A percentile compares a stretch with the other conserved stretches of the same genome.
Evolutionary conservation across 1,140 invertebrate genomes (phyloP).

Genomic region (Micrasema longulum): DNA sequence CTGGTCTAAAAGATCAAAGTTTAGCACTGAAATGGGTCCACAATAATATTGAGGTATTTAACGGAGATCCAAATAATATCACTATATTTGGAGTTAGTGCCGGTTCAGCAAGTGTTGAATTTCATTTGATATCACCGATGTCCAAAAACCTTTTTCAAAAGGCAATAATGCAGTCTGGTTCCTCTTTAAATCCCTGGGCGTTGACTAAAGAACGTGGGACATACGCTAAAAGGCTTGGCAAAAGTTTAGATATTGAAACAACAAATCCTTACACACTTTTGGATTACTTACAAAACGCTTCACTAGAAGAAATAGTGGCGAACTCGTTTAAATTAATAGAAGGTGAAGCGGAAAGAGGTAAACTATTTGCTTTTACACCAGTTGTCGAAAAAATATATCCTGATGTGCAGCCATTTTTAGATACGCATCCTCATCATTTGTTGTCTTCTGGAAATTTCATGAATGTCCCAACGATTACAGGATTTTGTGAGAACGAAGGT

Average conservation of each 20-base stretch:
- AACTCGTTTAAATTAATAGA: slow-evolving; percentile 58
- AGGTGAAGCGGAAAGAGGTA: slow-evolving; percentile 54
- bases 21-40: slow-evolving; percentile 66
- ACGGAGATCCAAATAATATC: slow-evolving; percentile 63
- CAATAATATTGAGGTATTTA: slow-evolving; percentile 62
- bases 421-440: slow-evolving; percentile 58
- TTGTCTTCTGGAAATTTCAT: slow-evolving; percentile 58
- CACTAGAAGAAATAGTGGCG: slow-evolving; percentile 57
- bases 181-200: slow-evolving; percentile 30
- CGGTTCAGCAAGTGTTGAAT: slow-evolving; percentile 42
- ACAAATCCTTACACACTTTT: slow-evolving; percentile 56
- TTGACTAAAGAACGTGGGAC: slow-evolving; percentile 52
- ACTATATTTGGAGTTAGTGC: slow-evolving; percentile 59
- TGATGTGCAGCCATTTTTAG: slow-evolving; percentile 62
- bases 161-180: slow-evolving; percentile 45
- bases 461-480: slow-evolving; percentile 61
- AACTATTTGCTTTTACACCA: slow-evolving; percentile 64
- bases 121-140: slow-evolving; percentile 41
- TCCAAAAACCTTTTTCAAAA: slow-evolving; percentile 45
- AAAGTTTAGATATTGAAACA: slow-evolving; percentile 1
- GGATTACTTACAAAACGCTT: slow-evolving; percentile 57
- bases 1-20: slow-evolving; percentile 54
- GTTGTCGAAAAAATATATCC: slow-evolving; percentile 59
- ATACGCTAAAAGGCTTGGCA: slow-evolving; percentile 46
- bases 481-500: slow-evolving; percentile 61